Evolutionary conservation across 1,140 invertebrate genomes (phyloP), one percentile per base, ranked within the genome.

Genomic region (Drosophila arawakana): DNA sequence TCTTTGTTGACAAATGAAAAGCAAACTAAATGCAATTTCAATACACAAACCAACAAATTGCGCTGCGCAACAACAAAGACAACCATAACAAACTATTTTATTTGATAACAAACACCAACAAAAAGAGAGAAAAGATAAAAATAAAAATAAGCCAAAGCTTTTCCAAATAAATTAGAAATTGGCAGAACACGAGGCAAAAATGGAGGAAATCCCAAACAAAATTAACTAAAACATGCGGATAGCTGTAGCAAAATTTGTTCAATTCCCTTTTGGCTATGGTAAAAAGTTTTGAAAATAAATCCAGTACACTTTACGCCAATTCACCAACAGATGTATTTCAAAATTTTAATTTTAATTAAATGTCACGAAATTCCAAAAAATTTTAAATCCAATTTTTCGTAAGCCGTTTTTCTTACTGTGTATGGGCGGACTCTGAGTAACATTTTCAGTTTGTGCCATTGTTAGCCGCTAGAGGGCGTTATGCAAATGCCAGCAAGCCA

Each of bases 161-260:
- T 72, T 37, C 59, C 52, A 74, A 72, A 81, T 76, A 72, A 81
- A 73, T 86, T 86, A 68, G 68, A 70, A 86, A 76, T 67, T 57
- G 66, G 49, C 57, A 63, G 11, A 18, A 44, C 39, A 59, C 30
- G 47, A 18, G 10, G 9, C 1, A 55, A 65, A 61, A 73, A 60
- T 69, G 66, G 58, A 9, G 4, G 10, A 18, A 35, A 47, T 6
- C 1, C 10, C 10, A 11, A 35, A 3, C 5, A 49, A 10, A 50
- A 62, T 47, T 18, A 13, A 13, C n/a, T 46, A 7, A 18, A 46
- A 46, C 13, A 46, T 6, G 15, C 7, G 10, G 15, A 0, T 3
- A 30, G 0, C 6, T 5, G 25, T 30, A 30, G 6, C 25, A 2
- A 30, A 30, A 30, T 3, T 6, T 30, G 25, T 30, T 6, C 4